These are phyloP conservation scores for Speoplatyrhinus poulsoni DNA, from an alignment of 2,113 vertebrate species.

Conservation along the genomic window DNA sequence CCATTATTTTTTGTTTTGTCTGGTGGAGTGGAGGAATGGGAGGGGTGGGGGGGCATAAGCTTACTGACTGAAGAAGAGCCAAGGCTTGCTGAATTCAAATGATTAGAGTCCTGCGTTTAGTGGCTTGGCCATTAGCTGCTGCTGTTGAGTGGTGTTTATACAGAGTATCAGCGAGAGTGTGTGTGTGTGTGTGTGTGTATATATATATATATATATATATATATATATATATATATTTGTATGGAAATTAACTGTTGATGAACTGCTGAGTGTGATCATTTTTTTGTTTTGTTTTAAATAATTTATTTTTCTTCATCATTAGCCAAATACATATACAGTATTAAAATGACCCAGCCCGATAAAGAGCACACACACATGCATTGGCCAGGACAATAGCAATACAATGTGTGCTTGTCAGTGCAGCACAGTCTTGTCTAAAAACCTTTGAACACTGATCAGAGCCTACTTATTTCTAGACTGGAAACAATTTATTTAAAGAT, in stretches of 20 bases:
- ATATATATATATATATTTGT: background rate
- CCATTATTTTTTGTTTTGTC: background rate
- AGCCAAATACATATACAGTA: background rate
- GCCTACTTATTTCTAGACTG: too few relatives aligned
- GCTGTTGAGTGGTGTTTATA: background rate
- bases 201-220: background rate
- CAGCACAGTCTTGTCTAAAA: background rate
- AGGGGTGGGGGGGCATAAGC: slow-evolving; percentile 9
- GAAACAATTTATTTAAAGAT: too few relatives aligned
- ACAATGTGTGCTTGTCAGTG: background rate
- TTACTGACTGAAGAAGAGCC: slow-evolving; percentile 26
- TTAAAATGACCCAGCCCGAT: background rate
- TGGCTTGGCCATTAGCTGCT: background rate
- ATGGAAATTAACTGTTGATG: too few relatives aligned
- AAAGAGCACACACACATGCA: too few relatives aligned
- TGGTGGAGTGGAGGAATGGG: background rate
- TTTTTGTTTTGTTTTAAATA: too few relatives aligned
- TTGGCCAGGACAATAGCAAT: background rate
- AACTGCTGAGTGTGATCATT: background rate
- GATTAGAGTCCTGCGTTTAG: slow-evolving; percentile 5
- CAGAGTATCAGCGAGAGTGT: slow-evolving; percentile 1
- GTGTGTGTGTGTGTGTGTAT: background rate
- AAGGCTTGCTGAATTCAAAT: slow-evolving; percentile 25
- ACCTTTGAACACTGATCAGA: too few relatives aligned
- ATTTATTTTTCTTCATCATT: background rate